phyloP scores from a whole-genome alignment of 2,113 vertebrate genomes.

The Ictidomys tridecemlineatus region DNA sequence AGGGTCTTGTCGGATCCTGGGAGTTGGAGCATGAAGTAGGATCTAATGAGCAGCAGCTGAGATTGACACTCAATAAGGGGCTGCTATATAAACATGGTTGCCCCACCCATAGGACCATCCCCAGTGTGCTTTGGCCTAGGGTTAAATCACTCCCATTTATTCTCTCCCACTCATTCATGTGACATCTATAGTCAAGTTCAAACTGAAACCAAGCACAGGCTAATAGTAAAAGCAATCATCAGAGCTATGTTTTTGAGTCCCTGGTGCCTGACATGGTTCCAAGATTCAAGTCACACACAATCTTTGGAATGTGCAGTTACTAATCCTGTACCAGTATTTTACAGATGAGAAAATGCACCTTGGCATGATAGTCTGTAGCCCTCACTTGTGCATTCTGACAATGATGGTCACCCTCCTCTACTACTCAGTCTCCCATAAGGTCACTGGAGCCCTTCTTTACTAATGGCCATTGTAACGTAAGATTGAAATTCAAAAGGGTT shows the following conservation, averaged over 20 bases:
- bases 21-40: background rate
- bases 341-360: slow-evolving; percentile 16
- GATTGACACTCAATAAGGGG: background rate
- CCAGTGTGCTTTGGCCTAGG: background rate
- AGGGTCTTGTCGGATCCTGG: background rate
- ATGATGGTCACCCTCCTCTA: background rate
- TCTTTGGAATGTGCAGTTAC: background rate
- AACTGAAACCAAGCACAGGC: background rate
- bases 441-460: background rate
- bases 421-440: background rate
- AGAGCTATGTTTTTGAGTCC: background rate
- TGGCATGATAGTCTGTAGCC: background rate
- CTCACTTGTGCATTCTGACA: background rate
- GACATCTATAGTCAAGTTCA: background rate
- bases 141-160: background rate
- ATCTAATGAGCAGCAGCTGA: background rate
- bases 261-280: background rate
- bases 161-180: background rate
- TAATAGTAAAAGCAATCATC: background rate
- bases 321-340: background rate
- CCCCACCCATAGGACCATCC: background rate
- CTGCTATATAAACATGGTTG: background rate
- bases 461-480: background rate
- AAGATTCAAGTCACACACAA: background rate
- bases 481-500: background rate